These are phyloP conservation scores for Aptenodytes patagonicus DNA, from an alignment of 2,113 vertebrate species.

Conservation along the genomic window DNA sequence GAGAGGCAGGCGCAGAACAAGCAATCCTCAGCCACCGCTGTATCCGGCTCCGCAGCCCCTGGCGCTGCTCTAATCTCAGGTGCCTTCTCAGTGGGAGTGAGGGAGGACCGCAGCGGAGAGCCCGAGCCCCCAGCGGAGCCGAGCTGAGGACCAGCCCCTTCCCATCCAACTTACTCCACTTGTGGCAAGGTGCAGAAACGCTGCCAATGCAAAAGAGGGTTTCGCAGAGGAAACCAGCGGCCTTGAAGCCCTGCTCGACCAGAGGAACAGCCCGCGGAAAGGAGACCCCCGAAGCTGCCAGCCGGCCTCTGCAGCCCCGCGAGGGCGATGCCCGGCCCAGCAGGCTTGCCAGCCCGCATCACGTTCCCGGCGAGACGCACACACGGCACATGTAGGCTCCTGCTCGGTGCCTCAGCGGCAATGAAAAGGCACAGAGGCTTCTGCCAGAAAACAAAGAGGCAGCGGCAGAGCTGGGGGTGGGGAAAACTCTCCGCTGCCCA, in stretches of 20 bases:
- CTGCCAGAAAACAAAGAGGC: conserved; percentile 65
- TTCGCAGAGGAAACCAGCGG: background rate
- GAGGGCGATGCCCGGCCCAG: background rate
- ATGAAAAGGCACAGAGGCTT: conserved; percentile 57
- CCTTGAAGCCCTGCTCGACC: background rate
- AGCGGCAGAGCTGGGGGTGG: conserved; percentile 55
- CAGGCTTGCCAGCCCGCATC: conserved; percentile 4
- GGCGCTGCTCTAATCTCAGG: background rate
- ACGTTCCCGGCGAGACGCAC: background rate
- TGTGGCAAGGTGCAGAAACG: conserved; percentile 43
- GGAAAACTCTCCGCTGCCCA: conserved; percentile 63
- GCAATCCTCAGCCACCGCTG: background rate
- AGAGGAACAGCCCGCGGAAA: background rate
- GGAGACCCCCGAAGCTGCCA: background rate
- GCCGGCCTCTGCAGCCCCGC: background rate
- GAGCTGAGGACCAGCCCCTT: background rate
- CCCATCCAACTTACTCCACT: conserved; percentile 45
- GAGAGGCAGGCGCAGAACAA: conserved; percentile 12
- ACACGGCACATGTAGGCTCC: conserved; percentile 41
- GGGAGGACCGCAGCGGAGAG: background rate
- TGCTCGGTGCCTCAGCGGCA: conserved; percentile 39
- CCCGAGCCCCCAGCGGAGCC: background rate
- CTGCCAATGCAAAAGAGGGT: background rate
- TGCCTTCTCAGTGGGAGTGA: background rate
- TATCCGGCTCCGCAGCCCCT: background rate